Evolutionary conservation across 2,113 vertebrate genomes (phyloP), one percentile per base, ranked within the genome.

Genomic region (Forbesichthys papilliferus): DNA sequence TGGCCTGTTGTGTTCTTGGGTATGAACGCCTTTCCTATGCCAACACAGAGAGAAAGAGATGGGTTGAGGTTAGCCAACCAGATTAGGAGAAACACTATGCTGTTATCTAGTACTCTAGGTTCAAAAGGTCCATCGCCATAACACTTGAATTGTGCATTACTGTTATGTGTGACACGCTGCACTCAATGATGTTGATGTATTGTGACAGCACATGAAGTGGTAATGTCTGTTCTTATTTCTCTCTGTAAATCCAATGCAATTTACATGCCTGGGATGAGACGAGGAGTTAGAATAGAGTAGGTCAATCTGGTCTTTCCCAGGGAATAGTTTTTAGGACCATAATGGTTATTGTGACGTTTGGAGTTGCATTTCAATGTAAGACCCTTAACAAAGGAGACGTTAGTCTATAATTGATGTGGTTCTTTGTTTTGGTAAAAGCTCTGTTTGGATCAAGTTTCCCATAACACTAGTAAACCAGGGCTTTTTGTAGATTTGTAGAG

Each of bases 1-100:
- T 94, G 94, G 11, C 88, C 81, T 12, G 80, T 77, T 0, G 89
- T 74, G 5, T 79, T 70, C 87, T 96, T 96, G 12, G 96, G 86
- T 53, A 97, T 89, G 11, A 96, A 97, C 6, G 93, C 81, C 73
- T 95, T 98, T 64, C 96, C 96, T 98, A 89, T 1, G 71, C 0
- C 14, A 9, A 66, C 1, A 60, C 18, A 57, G 62, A 52, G 55
- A 57, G 53, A 18, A 57, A 57, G 20, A 20, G 55, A 34, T 58
- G 12, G 20, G 11, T 20, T 58, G 5, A 34, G 9, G 20, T 33
- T 12, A 12, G 16, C 10, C 6, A 18, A 56, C 16, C 10, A 20
- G n/a, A 5, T 18, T 27, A 27, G 27, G 27, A 20, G 3, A n/a
- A 56, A 20, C 9, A 56, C 16, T n/a, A 9, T 56, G 20, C 54